Evolutionary conservation across 2,797 vertebrate species (phyloP).

Genomic region (Arrhamphus sclerolepis): DNA sequence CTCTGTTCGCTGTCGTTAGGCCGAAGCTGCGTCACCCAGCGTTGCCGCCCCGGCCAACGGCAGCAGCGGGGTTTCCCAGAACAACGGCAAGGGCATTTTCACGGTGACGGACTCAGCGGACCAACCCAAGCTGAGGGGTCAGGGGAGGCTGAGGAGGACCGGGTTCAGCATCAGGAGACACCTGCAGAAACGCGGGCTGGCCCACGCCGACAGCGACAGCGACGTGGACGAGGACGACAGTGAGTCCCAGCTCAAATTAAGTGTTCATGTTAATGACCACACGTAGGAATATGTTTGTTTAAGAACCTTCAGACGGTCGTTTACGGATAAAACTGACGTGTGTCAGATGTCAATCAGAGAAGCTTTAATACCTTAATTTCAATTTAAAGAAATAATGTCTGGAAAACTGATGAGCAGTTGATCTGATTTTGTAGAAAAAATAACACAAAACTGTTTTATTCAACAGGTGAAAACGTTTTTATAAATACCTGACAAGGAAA

Average conservation of each 20-base stretch:
- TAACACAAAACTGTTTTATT: no score
- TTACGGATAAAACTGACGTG: no score
- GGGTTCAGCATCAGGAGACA: constrained; percentile 87
- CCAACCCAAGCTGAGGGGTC: constrained; percentile 84
- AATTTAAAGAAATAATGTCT: no score
- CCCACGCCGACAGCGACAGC: constrained; percentile 82
- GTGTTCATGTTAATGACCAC: no score
- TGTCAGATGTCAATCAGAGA: no score
- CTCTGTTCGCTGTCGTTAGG: constrained; percentile 29
- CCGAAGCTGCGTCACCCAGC: constrained; percentile 8
- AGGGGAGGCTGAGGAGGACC: constrained; percentile 79
- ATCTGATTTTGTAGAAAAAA: no score
- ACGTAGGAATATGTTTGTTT: no score
- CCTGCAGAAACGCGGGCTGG: constrained; percentile 86
- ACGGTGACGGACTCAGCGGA: constrained; percentile 71
- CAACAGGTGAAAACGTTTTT: no score
- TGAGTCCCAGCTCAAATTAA: constrained; percentile 50
- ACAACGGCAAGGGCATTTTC: constrained; percentile 37
- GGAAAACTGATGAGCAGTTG: no score
- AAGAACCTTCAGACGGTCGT: no score
- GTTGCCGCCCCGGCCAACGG: constrained; percentile 22
- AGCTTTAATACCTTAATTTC: no score
- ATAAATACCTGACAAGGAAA: no score
- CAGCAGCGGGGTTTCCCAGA: constrained; percentile 3
- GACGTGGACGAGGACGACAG: constrained; percentile 85